Evolutionary conservation across 1,140 invertebrate species (phyloP).

Genomic region (Pomacea maculata): DNA sequence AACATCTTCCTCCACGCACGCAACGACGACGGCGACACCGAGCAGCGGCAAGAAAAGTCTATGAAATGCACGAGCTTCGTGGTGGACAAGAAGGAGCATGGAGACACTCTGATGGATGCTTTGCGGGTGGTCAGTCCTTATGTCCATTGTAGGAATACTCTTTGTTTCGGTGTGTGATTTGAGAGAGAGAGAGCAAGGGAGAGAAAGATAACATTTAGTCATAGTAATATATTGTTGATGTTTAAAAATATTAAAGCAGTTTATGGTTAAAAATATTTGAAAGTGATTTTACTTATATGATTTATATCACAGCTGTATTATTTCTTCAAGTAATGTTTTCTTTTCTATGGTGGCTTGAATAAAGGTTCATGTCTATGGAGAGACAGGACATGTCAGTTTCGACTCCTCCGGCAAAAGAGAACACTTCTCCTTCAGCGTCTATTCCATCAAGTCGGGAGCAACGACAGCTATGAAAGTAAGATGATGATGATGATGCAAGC

Average conservation of each 20-base stretch:
- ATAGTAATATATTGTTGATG: neutral
- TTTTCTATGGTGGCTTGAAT: neutral
- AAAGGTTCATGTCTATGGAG: conserved; percentile 25
- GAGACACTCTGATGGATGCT: conserved; percentile 17
- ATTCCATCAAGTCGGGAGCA: conserved; percentile 3
- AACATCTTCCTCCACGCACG: neutral
- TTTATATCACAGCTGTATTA: neutral
- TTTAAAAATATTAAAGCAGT: neutral
- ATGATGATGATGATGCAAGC: neutral
- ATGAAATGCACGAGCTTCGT: conserved; percentile 31
- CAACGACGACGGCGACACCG: neutral
- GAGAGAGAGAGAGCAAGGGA: neutral
- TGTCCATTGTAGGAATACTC: too few relatives aligned
- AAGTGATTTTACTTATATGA: too few relatives aligned
- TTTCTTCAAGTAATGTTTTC: neutral
- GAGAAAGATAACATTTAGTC: neutral
- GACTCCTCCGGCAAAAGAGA: conserved; percentile 14
- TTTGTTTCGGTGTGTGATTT: neutral
- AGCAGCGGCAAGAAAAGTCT: conserved; percentile 1
- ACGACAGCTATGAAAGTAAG: conserved; percentile 11
- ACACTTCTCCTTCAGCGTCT: conserved; percentile 15
- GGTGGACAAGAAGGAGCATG: conserved; percentile 27
- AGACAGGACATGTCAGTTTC: conserved; percentile 22
- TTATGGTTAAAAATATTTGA: neutral
- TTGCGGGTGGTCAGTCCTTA: conserved; percentile 14